Base-by-base conservation (phyloP, 2,113 vertebrate genomes). In the Lontra canadensis region DNA sequence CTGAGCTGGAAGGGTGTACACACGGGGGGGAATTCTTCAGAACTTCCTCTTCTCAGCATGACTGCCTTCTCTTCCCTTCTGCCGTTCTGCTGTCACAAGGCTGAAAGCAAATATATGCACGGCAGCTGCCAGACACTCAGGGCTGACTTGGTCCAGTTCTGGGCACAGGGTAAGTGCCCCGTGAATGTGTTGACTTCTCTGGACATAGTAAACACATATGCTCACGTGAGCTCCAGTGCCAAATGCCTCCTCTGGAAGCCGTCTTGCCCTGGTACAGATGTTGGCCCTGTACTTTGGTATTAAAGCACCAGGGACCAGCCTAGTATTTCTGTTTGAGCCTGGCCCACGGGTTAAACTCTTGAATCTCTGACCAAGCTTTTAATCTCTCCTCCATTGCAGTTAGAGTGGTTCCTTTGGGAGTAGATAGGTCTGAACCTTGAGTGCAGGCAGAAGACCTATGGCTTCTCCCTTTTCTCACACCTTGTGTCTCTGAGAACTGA, bases 161-260 rank as follows among this genome's bases (percentile, higher is more conserved):
- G 61, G 95, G 44, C 63, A 26, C 74, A 17, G 26, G 57, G 36
- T 29, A 59, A 57, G 34, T 44, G 36, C 84, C 84, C 47, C 49
- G 63, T 29, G 57, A 83, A 93, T 52, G 23, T 80, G 90, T 39
- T 78, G 74, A 95, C 90, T 96, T 92, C 31, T 95, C 79, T 90
- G 89, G 71, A 89, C 87, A 90, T 11, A 59, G 87, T 65, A 86
- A 84, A 95, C 92, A 96, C 92, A 89, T 57, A 47, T 59, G 76
- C 36, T 87, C 29, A 0, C 29, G 49, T 17, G 71, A 63, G 82
- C 44, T 61, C 7, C 29, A 18, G 7, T 0, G 34, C 94, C 94
- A 96, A 83, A 78, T 94, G 87, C 79, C 25, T 90, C 59, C 20
- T 85, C 90, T 95, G 83, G 90, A 96, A 96, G 52, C 76, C 11